These are phyloP conservation scores for Nematopogon swammerdamellus DNA, from an alignment of 2,888 invertebrate genomes.

Conservation along the genomic window DNA sequence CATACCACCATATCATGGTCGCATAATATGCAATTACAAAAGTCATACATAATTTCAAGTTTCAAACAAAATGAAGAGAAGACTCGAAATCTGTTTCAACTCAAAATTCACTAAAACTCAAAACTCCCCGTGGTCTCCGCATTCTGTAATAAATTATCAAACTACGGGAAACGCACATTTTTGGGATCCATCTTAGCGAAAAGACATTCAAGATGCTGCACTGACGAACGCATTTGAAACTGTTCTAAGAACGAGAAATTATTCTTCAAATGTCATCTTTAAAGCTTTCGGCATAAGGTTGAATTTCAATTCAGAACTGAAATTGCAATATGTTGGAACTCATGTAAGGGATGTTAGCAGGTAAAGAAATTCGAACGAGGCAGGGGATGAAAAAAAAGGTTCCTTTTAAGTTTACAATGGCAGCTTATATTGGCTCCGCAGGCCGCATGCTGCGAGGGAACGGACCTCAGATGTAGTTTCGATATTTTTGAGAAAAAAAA, in stretches of 20 bases:
- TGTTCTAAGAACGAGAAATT: too few relatives aligned
- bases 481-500: constrained; percentile 33
- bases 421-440: constrained; percentile 24
- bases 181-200: constrained; percentile 35
- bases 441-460: constrained; percentile 50
- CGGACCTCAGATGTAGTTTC: constrained; percentile 48
- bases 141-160: constrained; percentile 41
- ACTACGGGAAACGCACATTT: constrained; percentile 46
- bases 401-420: constrained; percentile 44
- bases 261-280: too few relatives aligned
- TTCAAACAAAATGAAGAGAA: neutral
- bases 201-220: constrained; percentile 28
- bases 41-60: too few relatives aligned
- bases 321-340: too few relatives aligned
- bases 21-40: too few relatives aligned
- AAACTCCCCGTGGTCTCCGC: constrained; percentile 30
- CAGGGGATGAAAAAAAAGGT: constrained; percentile 52
- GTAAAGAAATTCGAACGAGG: constrained; percentile 53
- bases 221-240: too few relatives aligned
- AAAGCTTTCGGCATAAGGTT: constrained; percentile 22
- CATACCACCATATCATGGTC: too few relatives aligned
- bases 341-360: constrained; percentile 28
- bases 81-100: neutral
- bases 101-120: constrained; percentile 28
- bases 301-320: constrained; percentile 10